A percentile compares a stretch with the other conserved stretches of the same genome.
phyloP scores from a whole-genome alignment of 1,140 invertebrate genomes.

The Daktulosphaira vitifoliae region DNA sequence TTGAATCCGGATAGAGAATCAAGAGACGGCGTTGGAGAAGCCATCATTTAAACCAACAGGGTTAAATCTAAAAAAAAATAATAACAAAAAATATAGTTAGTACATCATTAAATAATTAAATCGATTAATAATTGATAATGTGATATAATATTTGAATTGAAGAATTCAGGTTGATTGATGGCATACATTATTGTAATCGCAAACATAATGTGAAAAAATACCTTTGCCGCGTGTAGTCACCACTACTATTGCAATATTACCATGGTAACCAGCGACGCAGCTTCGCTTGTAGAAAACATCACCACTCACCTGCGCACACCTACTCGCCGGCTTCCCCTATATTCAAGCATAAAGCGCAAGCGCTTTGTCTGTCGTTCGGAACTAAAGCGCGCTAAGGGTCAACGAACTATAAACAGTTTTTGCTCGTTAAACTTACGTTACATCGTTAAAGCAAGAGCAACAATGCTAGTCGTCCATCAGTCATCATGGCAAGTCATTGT shows the following conservation, averaged over 20 bases:
- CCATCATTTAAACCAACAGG: conserved; percentile 57
- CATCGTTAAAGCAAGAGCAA: neutral
- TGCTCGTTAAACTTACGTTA: conserved; percentile 2
- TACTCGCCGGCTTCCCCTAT: neutral
- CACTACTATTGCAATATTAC: neutral
- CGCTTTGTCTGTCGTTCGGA: conserved; percentile 12
- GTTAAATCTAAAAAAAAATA: conserved; percentile 53
- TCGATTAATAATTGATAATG: neutral
- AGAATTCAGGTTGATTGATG: no score
- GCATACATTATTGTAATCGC: no score
- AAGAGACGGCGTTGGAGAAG: conserved; percentile 78
- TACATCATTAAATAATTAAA: neutral
- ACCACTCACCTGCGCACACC: conserved; percentile 17
- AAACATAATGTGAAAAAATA: no score
- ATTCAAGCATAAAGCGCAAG: neutral
- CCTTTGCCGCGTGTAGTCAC: neutral
- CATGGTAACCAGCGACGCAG: conserved; percentile 19
- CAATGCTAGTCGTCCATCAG: no score
- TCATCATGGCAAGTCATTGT: no score
- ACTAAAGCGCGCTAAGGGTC: conserved; percentile 13
- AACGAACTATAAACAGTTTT: conserved; percentile 19
- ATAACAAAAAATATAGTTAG: conserved; percentile 21
- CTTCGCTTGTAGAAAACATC: conserved; percentile 24
- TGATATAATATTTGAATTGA: neutral
- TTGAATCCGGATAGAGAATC: conserved; percentile 77